Conservation (phyloP, 2,113 vertebrate species). For the Sardina pilchardus region DNA sequence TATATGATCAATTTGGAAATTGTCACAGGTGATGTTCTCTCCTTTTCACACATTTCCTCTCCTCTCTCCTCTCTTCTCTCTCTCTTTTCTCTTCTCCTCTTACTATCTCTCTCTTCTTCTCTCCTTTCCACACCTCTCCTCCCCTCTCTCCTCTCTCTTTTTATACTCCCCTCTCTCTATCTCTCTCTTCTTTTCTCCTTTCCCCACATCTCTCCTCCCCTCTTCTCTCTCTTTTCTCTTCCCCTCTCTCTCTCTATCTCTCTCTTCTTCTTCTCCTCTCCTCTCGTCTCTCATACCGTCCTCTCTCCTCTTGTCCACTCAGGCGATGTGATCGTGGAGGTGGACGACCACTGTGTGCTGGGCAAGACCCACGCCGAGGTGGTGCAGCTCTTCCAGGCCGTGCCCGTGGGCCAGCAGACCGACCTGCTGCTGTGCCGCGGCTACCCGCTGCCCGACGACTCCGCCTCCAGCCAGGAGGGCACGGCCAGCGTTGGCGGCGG, state of each 20-base stretch:
- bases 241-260: background rate
- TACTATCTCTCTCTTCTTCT: background rate
- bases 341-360: conserved; percentile 89
- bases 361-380: conserved; percentile 97
- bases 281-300: background rate
- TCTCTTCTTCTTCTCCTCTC: background rate
- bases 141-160: no score
- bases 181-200: no score
- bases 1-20: no score
- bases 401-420: conserved; percentile 91
- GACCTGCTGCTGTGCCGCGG: conserved; percentile 93
- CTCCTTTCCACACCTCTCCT: background rate
- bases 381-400: conserved; percentile 97
- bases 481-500: conserved; percentile 45
- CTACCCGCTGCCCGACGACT: conserved; percentile 93
- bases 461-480: conserved; percentile 66
- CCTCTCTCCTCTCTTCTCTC: background rate
- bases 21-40: no score
- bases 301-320: background rate
- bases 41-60: no score
- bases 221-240: background rate
- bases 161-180: background rate
- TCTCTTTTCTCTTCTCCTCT: background rate
- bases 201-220: no score
- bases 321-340: conserved; percentile 98